These are phyloP conservation scores for Physeter macrocephalus DNA, from an alignment of 2,113 vertebrate species.

Conservation along the genomic window DNA sequence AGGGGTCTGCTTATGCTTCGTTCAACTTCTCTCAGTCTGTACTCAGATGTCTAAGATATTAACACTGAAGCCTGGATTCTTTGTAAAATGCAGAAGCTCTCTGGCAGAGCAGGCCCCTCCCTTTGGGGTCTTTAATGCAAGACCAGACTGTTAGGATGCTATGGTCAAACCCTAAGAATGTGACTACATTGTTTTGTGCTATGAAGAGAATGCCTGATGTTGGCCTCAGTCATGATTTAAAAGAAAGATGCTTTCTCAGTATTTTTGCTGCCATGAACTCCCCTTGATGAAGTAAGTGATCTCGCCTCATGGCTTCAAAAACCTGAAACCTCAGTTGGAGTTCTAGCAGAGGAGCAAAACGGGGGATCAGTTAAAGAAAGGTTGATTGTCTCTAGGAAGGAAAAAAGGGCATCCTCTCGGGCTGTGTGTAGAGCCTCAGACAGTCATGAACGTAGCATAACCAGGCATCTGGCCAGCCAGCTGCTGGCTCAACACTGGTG, in stretches of 20 bases:
- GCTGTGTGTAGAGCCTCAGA: background rate
- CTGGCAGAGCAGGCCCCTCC: background rate
- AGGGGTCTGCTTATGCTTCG: background rate
- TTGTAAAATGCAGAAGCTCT: background rate
- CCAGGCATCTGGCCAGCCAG: background rate
- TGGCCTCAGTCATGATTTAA: background rate
- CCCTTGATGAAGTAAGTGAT: background rate
- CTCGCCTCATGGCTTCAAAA: background rate
- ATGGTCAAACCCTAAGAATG: background rate
- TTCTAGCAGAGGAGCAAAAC: background rate
- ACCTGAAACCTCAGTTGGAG: background rate
- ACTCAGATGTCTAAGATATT: background rate
- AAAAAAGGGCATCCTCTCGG: background rate
- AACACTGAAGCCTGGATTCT: background rate
- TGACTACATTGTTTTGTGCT: background rate
- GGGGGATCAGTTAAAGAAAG: background rate
- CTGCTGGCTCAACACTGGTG: background rate
- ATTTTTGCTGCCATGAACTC: background rate
- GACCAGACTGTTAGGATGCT: background rate
- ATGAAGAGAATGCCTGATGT: background rate
- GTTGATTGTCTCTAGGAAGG: background rate
- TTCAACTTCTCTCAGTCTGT: background rate
- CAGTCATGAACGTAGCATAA: background rate
- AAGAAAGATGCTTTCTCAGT: background rate
- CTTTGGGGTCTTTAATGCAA: background rate